Conservation (phyloP, 1,140 invertebrate genomes). For the Babylonia areolata region DNA sequence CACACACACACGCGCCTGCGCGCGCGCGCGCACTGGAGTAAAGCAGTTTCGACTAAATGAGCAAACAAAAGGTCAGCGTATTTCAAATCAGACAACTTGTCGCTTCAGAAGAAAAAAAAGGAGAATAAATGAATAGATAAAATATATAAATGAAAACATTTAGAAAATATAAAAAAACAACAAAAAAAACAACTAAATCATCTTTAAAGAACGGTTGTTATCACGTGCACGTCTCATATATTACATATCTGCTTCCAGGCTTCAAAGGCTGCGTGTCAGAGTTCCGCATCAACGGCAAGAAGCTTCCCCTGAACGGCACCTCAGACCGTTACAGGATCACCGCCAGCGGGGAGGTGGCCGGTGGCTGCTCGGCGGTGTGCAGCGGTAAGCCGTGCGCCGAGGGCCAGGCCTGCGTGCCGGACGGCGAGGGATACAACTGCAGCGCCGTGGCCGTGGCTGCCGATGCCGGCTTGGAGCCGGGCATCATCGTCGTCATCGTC, state of each 20-base stretch:
- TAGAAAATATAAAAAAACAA: no score
- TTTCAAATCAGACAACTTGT: no score
- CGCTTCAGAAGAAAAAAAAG: no score
- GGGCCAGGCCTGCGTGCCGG: slow-evolving; percentile 49
- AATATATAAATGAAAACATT: no score
- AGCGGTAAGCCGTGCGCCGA: slow-evolving; percentile 47
- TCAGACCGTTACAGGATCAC: slow-evolving; percentile 62
- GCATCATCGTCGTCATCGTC: slow-evolving; percentile 68
- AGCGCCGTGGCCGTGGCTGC: slow-evolving; percentile 74
- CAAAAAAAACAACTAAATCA: no score
- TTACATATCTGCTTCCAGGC: slow-evolving; percentile 74
- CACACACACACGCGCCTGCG: no score
- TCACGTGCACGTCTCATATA: no score
- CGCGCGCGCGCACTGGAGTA: no score
- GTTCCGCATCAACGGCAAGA: slow-evolving; percentile 91
- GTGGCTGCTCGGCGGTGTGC: slow-evolving; percentile 62
- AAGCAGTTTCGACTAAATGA: no score
- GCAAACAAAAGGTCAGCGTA: no score
- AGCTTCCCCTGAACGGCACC: slow-evolving; percentile 91
- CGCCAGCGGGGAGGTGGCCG: slow-evolving; percentile 48
- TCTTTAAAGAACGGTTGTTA: no score
- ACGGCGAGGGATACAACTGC: slow-evolving; percentile 74
- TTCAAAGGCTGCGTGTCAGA: slow-evolving; percentile 94
- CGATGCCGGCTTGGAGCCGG: slow-evolving; percentile 76
- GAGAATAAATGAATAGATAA: no score